A percentile compares a stretch with the other conserved stretches of the same genome.
phyloP scores from a whole-genome alignment of 2,113 vertebrate species.

The Eolophus roseicapilla region DNA sequence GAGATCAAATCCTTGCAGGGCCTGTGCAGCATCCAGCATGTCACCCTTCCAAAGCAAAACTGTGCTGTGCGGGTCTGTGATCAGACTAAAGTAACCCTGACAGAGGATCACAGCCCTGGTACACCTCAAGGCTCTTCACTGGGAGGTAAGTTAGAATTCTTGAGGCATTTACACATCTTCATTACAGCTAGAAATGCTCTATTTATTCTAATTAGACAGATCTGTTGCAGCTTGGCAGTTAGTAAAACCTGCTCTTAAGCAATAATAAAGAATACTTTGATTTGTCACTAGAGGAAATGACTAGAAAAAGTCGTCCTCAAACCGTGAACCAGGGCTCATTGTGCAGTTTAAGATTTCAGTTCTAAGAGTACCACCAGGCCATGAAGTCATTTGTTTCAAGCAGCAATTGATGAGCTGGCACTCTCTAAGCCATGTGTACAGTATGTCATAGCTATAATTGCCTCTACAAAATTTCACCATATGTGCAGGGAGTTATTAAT shows the following conservation, averaged over 20 bases:
- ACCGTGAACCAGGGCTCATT: background rate
- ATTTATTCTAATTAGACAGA: background rate
- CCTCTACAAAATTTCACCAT: background rate
- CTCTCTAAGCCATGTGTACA: background rate
- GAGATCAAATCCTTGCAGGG: background rate
- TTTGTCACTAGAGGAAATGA: background rate
- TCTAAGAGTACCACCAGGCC: background rate
- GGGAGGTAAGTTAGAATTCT: background rate
- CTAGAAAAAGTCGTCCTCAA: background rate
- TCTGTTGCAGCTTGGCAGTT: background rate
- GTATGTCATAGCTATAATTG: background rate
- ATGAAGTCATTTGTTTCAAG: background rate
- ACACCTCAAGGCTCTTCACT: background rate
- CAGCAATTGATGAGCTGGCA: background rate
- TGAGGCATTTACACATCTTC: background rate
- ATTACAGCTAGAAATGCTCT: background rate
- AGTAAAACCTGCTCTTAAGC: background rate
- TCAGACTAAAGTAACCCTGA: background rate
- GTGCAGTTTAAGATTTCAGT: background rate
- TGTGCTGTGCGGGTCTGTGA: background rate
- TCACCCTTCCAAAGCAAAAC: background rate
- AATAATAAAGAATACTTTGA: background rate
- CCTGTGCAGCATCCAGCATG: background rate
- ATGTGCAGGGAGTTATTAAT: background rate
- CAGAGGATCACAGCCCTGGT: fast-evolving